These are phyloP conservation scores for Drosophila recens DNA, from an alignment of 2,888 invertebrate species.

Conservation along the genomic window DNA sequence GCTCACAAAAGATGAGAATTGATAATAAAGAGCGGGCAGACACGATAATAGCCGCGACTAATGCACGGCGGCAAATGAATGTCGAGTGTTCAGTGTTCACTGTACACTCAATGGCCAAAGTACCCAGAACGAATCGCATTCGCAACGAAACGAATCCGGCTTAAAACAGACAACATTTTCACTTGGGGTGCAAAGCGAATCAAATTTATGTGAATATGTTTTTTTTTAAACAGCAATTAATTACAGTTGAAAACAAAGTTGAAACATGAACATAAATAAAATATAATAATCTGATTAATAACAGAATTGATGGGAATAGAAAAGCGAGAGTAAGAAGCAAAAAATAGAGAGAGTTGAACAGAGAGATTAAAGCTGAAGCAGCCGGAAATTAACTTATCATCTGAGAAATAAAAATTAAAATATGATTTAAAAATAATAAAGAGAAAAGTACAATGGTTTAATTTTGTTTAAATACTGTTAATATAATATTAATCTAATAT, in stretches of 20 bases:
- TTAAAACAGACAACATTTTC: constrained; percentile 24
- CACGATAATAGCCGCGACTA: constrained; percentile 76
- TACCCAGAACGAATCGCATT: constrained; percentile 74
- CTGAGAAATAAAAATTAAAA: no score
- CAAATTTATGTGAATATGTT: constrained; percentile 56
- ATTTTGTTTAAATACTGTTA: no score
- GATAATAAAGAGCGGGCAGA: constrained; percentile 62
- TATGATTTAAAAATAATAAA: background rate
- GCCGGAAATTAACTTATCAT: background rate
- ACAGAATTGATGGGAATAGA: background rate
- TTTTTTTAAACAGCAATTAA: constrained; percentile 44
- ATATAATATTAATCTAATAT: no score
- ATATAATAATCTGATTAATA: background rate
- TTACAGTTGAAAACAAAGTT: constrained; percentile 9
- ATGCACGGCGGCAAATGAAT: constrained; percentile 74
- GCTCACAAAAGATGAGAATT: constrained; percentile 53
- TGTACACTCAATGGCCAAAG: constrained; percentile 31
- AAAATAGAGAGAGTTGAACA: no score
- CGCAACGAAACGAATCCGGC: constrained; percentile 64
- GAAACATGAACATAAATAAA: background rate
- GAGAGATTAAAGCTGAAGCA: background rate
- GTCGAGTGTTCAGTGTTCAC: constrained; percentile 33
- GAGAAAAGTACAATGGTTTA: no score
- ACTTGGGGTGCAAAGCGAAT: constrained; percentile 26
- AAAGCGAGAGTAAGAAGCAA: background rate